Conservation (phyloP, 2,888 invertebrate species). For the Lasioglossum lativentre region DNA sequence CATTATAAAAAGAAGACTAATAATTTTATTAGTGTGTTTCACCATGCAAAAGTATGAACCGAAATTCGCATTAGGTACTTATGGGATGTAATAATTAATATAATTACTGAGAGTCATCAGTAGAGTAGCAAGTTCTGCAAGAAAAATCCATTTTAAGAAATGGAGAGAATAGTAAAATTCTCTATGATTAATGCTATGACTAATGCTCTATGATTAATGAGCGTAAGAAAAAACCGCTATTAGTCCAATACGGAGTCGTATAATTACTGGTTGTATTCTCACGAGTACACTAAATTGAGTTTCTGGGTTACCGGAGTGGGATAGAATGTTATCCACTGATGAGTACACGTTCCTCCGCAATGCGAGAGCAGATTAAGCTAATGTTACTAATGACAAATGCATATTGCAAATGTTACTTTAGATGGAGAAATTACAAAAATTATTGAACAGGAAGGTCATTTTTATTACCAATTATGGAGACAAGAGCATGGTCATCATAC, state of each 20-base stretch:
- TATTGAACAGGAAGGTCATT: not conserved
- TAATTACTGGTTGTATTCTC: not conserved
- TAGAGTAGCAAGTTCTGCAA: not conserved
- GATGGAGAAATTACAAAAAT: not conserved
- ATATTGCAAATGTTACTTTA: not conserved
- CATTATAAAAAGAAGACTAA: not conserved
- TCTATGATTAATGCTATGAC: not conserved
- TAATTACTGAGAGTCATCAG: not conserved
- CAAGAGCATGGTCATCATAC: no score
- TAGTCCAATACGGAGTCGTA: not conserved
- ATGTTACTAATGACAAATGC: not conserved
- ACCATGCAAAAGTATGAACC: no score
- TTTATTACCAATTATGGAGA: no score
- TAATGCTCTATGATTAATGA: not conserved
- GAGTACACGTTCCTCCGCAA: not conserved
- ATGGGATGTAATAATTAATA: not conserved
- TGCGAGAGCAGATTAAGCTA: not conserved
- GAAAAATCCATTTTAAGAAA: not conserved
- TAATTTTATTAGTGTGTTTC: not conserved
- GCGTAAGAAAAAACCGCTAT: not conserved
- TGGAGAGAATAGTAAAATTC: not conserved
- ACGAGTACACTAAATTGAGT: not conserved
- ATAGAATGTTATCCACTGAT: not conserved
- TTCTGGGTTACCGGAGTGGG: not conserved
- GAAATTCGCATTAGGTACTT: no score